Percentiles rank a stretch among this genome's conserved stretches.
Conservation (phyloP, 2,888 invertebrate genomes). For the Trachelus troglodyta region DNA sequence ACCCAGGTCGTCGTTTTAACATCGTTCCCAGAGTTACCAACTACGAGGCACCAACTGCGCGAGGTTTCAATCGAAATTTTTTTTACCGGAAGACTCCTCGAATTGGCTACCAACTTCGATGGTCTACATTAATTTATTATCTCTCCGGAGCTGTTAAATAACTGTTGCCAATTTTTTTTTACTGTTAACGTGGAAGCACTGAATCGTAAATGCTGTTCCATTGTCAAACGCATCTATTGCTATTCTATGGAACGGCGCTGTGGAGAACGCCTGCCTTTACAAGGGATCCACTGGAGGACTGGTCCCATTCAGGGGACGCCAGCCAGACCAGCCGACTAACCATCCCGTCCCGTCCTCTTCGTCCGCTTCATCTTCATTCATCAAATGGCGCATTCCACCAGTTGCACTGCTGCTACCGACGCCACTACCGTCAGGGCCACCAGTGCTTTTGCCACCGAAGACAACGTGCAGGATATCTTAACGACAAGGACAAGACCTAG, state of each 20-base stretch:
- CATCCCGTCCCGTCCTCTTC: conserved; percentile 39
- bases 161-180: not conserved
- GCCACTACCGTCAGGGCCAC: not conserved
- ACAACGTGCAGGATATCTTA: not conserved
- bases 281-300: conserved; percentile 22
- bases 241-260: conserved; percentile 25
- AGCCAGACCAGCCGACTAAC: conserved; percentile 23
- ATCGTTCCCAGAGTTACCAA: not conserved
- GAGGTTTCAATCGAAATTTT: not conserved
- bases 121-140: not conserved
- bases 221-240: not conserved
- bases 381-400: conserved; percentile 43
- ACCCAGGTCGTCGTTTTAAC: not conserved
- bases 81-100: not conserved
- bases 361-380: conserved; percentile 51
- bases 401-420: not conserved
- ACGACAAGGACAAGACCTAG: not conserved
- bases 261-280: conserved; percentile 28
- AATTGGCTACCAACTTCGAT: not conserved
- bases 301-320: conserved; percentile 46
- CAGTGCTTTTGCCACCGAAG: not conserved
- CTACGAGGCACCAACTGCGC: not conserved
- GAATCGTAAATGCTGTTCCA: not conserved
- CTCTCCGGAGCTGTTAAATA: not conserved
- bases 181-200: not conserved